These are phyloP conservation scores for Rhagium mordax DNA, from an alignment of 2,888 invertebrate genomes.

Conservation along the genomic window DNA sequence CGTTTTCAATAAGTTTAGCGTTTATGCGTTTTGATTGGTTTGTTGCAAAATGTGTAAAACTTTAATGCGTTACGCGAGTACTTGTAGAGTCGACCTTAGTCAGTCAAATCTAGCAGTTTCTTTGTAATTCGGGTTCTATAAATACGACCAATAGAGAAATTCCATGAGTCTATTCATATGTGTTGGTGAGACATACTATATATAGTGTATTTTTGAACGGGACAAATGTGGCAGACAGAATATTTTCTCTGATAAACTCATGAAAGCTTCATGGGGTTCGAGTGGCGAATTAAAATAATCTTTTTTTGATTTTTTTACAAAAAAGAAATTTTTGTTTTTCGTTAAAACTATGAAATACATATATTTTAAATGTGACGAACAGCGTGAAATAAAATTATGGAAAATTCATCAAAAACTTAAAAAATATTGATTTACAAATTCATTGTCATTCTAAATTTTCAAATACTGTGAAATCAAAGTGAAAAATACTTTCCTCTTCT, in stretches of 20 bases:
- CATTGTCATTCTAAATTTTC: constrained; percentile 12
- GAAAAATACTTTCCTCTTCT: constrained; percentile 16
- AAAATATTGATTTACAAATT: neutral
- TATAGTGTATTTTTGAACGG: constrained; percentile 22
- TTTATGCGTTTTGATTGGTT: no score
- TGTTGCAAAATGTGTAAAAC: no score
- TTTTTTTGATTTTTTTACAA: constrained; percentile 17
- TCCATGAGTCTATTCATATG: no score
- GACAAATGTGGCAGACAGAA: constrained; percentile 21
- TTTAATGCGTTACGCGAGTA: no score
- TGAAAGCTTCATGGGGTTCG: constrained; percentile 9
- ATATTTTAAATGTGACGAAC: neutral
- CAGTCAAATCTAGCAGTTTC: no score
- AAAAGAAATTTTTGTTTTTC: neutral
- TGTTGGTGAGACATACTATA: no score
- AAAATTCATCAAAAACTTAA: constrained; percentile 1
- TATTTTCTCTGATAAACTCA: constrained; percentile 12
- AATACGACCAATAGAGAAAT: no score
- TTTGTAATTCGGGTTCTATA: no score
- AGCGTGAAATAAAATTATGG: neutral
- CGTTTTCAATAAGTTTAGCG: no score
- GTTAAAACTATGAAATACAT: constrained; percentile 6
- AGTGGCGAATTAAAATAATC: constrained; percentile 12
- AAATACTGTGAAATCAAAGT: constrained; percentile 7
- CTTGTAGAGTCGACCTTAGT: no score